Conservation (phyloP, 2,797 vertebrate species). For the Hydrocynus forskahlii region DNA sequence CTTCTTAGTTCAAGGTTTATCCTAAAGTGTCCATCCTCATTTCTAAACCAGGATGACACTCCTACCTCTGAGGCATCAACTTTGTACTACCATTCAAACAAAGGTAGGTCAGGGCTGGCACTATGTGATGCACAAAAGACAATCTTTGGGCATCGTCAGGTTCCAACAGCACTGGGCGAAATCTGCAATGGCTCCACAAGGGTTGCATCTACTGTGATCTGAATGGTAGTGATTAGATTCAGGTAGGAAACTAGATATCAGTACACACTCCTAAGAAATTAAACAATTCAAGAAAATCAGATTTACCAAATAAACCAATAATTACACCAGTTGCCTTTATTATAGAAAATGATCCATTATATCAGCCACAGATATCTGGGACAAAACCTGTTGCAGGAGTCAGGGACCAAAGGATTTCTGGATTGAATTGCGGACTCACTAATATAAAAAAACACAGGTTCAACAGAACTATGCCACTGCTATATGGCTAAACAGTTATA, state of each 20-base stretch:
- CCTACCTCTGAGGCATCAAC: not conserved
- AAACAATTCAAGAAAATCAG: no score
- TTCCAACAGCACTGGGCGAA: not conserved
- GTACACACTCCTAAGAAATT: no score
- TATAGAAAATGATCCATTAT: no score
- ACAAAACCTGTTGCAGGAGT: no score
- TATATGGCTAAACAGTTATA: not conserved
- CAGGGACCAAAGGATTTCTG: not conserved
- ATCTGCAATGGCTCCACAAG: not conserved
- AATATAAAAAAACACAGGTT: conserved; percentile 2
- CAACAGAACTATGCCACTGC: not conserved
- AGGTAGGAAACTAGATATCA: no score
- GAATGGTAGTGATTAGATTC: no score
- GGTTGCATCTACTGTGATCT: not conserved
- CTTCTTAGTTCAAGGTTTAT: not conserved
- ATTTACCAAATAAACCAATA: no score
- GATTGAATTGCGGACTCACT: not conserved
- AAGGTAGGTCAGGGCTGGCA: not conserved
- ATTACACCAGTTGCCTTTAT: no score
- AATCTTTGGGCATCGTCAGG: not conserved
- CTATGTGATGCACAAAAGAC: not conserved
- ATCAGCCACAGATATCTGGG: no score
- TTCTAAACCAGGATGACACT: not conserved
- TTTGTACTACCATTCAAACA: not conserved
- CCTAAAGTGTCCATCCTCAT: not conserved